A percentile compares a stretch with the other conserved stretches of the same genome.
Evolutionary conservation across 2,888 invertebrate genomes (phyloP).

Genomic region (Leistus spinibarbis): DNA sequence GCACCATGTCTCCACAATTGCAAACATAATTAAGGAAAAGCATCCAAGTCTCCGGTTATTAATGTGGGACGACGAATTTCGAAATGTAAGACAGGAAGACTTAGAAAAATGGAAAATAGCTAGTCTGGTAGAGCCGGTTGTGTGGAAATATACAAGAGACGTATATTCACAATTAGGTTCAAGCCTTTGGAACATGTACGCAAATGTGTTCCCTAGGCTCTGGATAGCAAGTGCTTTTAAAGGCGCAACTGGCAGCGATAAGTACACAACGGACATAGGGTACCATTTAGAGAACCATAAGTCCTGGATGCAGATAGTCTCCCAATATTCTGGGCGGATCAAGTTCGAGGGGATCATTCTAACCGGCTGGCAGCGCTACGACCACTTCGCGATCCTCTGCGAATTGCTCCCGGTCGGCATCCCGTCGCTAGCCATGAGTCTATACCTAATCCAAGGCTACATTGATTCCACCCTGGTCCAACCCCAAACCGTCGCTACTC

Average conservation of each 20-base stretch:
- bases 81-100: constrained; percentile 60
- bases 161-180: constrained; percentile 52
- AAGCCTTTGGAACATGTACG: constrained; percentile 63
- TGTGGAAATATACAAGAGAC: constrained; percentile 71
- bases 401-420: constrained; percentile 68
- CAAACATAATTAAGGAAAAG: constrained; percentile 57
- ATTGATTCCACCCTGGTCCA: constrained; percentile 60
- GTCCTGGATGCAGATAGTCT: constrained; percentile 70
- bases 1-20: constrained; percentile 65
- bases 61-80: constrained; percentile 85
- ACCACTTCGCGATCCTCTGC: constrained; percentile 69
- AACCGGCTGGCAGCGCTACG: constrained; percentile 76
- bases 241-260: constrained; percentile 55
- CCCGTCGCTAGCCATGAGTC: constrained; percentile 67
- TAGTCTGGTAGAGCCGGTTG: constrained; percentile 67
- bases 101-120: constrained; percentile 58
- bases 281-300: constrained; percentile 75
- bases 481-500: constrained; percentile 53
- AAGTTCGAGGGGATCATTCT: constrained; percentile 69
- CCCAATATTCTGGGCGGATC: constrained; percentile 58
- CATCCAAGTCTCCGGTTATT: constrained; percentile 64
- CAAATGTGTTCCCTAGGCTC: constrained; percentile 66
- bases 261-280: constrained; percentile 62
- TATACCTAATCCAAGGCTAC: constrained; percentile 59
- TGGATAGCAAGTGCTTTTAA: constrained; percentile 88